Evolutionary conservation across 2,113 vertebrate species (phyloP).

Genomic region (Mirounga angustirostris): DNA sequence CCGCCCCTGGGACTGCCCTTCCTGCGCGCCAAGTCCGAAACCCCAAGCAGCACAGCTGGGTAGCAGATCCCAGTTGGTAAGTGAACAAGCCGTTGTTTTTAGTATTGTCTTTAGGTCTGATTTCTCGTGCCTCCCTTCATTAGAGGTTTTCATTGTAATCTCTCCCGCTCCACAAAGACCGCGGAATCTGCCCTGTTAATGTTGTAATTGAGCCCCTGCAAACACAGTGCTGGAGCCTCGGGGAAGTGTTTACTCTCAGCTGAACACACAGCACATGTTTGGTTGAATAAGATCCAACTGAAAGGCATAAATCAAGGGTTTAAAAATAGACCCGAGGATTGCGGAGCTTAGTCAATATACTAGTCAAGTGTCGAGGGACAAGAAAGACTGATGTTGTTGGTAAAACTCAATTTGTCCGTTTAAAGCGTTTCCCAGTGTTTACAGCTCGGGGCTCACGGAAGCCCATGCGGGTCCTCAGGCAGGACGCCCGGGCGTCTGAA

Average conservation of each 20-base stretch:
- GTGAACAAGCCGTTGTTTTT: constrained; percentile 15
- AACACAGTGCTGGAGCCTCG: constrained; percentile 34
- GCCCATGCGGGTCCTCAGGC: background rate
- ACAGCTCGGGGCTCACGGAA: background rate
- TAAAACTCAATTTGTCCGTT: background rate
- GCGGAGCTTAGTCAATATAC: constrained; percentile 38
- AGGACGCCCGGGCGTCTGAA: no score
- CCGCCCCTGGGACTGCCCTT: background rate
- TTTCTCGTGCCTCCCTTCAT: constrained; percentile 59
- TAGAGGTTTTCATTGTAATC: constrained; percentile 69
- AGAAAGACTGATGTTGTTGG: background rate
- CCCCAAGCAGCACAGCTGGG: constrained; percentile 49
- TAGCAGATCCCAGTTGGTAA: constrained; percentile 62
- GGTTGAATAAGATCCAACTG: constrained; percentile 67
- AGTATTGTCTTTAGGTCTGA: constrained; percentile 17
- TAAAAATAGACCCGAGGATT: constrained; percentile 35
- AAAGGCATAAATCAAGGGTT: constrained; percentile 69
- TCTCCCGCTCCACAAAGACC: constrained; percentile 38
- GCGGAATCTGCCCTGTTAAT: constrained; percentile 63
- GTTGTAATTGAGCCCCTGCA: constrained; percentile 76
- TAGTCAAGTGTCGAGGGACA: background rate
- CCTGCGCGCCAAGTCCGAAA: background rate
- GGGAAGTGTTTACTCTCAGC: constrained; percentile 64
- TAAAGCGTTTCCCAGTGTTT: no score
- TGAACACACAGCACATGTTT: constrained; percentile 74